Base-by-base conservation (phyloP, 1,140 invertebrate genomes). In the Drosophila malerkotliana region DNA sequence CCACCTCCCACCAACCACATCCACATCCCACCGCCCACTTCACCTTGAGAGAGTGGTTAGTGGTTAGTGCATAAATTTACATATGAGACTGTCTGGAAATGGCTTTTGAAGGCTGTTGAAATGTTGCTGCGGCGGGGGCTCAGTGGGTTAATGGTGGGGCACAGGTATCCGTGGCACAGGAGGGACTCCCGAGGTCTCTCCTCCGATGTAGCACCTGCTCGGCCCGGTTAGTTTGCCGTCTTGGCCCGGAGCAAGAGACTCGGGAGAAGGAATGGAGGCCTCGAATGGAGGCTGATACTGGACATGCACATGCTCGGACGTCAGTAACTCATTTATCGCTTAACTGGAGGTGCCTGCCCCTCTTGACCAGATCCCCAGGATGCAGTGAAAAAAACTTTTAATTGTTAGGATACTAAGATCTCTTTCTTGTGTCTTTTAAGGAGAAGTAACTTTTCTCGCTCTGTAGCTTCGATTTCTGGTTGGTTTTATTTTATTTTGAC, bases 301-400 rank as follows among this genome's bases (percentile, higher is more conserved):
- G 69, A 88, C 83, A 89, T 88, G 83, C 81, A 79, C 81, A 84
- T 77, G 81, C 77, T 72, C 76, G 78, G 61, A 85, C 54, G 83
- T 83, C 84, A 83, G 83, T 88, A 88, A 88, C 79, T 88, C 83
- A 88, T 88, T 88, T 88, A 88, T 88, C 84, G 84, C 81, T 84
- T 85, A 85, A 84, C 80, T 84, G 52, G 12, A 54, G 30, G 21
- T 55, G 28, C n/a, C 41, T 44, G 41, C 58, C 30, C 26, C 52
- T 45, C 39, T 21, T 14, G 30, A 34, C 12, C 56, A 58, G 2
- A 14, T 6, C 18, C 15, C 26, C 26, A 21, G 18, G 1, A 10
- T 52, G 59, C 63, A 67, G 26, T 5, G 47, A 34, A 8, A 64
- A 10, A 51, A 61, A 28, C 24, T 10, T 44, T 44, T 44, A 44